Evolutionary conservation across 2,888 invertebrate genomes (phyloP), one percentile per base, ranked within the genome.

Genomic region (Aphidius colemani): DNA sequence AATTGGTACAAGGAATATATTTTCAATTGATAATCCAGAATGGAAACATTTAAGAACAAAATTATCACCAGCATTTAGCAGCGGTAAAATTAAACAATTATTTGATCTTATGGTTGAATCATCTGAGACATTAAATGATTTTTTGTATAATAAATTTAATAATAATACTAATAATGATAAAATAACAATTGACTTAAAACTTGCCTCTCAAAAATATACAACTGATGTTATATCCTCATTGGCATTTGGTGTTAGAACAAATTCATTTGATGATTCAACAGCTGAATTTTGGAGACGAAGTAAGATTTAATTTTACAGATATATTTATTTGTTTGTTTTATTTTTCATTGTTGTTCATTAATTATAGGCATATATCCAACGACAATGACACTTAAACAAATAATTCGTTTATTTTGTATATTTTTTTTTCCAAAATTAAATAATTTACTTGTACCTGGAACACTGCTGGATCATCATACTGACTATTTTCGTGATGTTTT

Each of bases 11-110:
- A 71, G 75, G n/a, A 75, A 78, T 64, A 70, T 85, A 18, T 79
- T 86, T 69, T 74, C 81, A 1, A 73, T 84, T 51, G 76, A 79
- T 59, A 85, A 84, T 65, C 83, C 84, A 0, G 78, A 83, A 40
- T 87, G 86, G 87, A 84, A 81, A 70, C 72, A 73, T 45, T 71
- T 84, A 13, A 75, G 87, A 46, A 70, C 77, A 0, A 85, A 85
- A 71, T 64, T 87, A 55, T 83, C 85, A 0, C 86, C 86, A 0
- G 82, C 84, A 0, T 88, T 87, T 71, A 84, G 85, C 1, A 83
- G 84, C 1, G 85, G 85, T 30, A 88, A 87, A 73, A 74, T 87
- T 44, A 87, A 85, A 71, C 78, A 71, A 51, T 82, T 86, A 78
- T 83, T 85, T 59, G 70, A 75, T 2, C 73, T 85, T 7, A 82